Conservation (phyloP, 2,888 invertebrate species). For the Chrysina gloriosa region DNA sequence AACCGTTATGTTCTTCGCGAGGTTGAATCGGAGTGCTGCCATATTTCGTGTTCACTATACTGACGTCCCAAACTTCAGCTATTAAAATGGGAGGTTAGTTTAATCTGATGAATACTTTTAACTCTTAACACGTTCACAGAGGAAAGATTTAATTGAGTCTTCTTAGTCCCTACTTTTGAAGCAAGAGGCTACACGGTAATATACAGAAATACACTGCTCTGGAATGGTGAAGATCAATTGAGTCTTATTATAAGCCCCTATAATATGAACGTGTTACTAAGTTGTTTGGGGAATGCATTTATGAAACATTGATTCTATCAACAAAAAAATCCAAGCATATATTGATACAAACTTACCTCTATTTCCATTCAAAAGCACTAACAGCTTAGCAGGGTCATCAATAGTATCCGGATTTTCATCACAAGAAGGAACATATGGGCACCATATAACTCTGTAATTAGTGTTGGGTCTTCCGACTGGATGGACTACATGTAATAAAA, state of each 20-base stretch:
- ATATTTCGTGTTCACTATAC: constrained; percentile 64
- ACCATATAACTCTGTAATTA: constrained; percentile 82
- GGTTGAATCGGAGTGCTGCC: constrained; percentile 63
- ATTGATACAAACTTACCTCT: too few species aligned
- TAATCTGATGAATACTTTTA: neutral
- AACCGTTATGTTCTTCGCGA: constrained; percentile 63
- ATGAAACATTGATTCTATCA: too few species aligned
- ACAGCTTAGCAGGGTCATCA: constrained; percentile 79
- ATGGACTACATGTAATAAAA: constrained; percentile 72
- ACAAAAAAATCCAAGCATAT: too few species aligned
- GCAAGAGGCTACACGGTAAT: too few species aligned
- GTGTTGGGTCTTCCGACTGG: constrained; percentile 50
- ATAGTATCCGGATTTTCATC: constrained; percentile 69
- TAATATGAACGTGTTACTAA: too few species aligned
- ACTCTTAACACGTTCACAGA: neutral
- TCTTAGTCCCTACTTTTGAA: too few species aligned
- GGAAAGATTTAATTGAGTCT: neutral
- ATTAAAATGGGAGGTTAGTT: neutral
- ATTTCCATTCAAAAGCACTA: constrained; percentile 83
- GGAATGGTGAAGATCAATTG: too few species aligned
- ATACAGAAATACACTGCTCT: too few species aligned
- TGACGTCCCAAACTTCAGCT: constrained; percentile 71
- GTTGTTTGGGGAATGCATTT: too few species aligned
- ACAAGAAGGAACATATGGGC: constrained; percentile 86
- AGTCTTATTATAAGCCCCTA: too few species aligned